Evolutionary conservation across 2,113 vertebrate genomes (phyloP).

Genomic region (Oncorhynchus keta): DNA sequence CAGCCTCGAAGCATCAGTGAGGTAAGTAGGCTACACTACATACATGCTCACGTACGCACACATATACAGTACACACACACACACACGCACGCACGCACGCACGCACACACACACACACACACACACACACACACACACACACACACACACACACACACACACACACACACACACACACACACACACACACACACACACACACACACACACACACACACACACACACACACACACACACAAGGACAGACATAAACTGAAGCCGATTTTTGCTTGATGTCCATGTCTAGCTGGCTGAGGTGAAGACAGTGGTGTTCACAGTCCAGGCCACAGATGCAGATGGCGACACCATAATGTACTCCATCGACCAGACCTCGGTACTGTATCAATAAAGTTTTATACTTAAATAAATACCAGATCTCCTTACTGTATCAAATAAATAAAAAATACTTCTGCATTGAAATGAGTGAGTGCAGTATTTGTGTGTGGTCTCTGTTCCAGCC

Average conservation of each 20-base stretch:
- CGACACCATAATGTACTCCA: slow-evolving; percentile 75
- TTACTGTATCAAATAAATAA: too few species aligned
- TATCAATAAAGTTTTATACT: too few species aligned
- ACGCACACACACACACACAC: neutral
- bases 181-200: too few species aligned
- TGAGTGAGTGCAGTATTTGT: neutral
- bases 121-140: neutral
- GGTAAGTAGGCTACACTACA: too few species aligned
- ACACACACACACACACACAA: too few species aligned
- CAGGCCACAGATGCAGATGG: slow-evolving; percentile 77
- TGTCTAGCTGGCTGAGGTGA: slow-evolving; percentile 71
- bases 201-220: too few species aligned
- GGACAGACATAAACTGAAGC: too few species aligned
- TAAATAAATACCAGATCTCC: too few species aligned
- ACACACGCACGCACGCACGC: slow-evolving; percentile 1
- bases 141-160: neutral
- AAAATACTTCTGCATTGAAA: neutral
- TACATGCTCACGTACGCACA: neutral
- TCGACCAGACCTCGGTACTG: slow-evolving; percentile 74
- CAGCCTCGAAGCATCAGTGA: too few species aligned
- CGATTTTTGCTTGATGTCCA: neutral
- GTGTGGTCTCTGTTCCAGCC: slow-evolving; percentile 61
- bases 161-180: too few species aligned
- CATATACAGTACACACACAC: neutral
- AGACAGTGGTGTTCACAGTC: slow-evolving; percentile 77